These are phyloP conservation scores for Oryctes rhinoceros DNA, from an alignment of 1,140 invertebrate species.

Conservation along the genomic window DNA sequence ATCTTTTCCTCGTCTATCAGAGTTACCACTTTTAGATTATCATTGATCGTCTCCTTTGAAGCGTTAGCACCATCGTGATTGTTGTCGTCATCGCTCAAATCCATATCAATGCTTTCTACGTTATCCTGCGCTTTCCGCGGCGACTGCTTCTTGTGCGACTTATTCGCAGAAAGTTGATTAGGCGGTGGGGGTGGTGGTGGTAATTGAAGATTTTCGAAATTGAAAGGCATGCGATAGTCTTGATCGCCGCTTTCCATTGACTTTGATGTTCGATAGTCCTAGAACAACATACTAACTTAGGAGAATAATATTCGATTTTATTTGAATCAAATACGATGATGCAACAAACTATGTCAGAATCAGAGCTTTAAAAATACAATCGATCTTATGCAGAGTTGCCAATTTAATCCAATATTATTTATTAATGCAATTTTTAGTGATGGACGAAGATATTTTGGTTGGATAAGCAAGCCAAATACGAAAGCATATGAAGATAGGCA, in stretches of 20 bases:
- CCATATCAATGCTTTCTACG: slow-evolving; percentile 75
- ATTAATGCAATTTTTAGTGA: too few species aligned
- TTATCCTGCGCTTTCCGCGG: slow-evolving; percentile 64
- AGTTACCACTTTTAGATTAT: slow-evolving; percentile 34
- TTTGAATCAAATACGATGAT: too few species aligned
- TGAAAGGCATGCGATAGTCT: slow-evolving; percentile 56
- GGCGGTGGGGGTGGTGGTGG: slow-evolving; percentile 57
- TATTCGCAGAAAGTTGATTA: slow-evolving; percentile 46
- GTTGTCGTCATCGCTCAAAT: slow-evolving; percentile 75
- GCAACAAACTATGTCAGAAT: too few species aligned
- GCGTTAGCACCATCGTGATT: slow-evolving; percentile 49
- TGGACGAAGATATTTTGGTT: too few species aligned
- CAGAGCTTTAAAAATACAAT: too few species aligned
- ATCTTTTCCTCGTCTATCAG: slow-evolving; percentile 25
- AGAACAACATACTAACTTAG: slow-evolving; percentile 4
- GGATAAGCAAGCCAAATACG: too few species aligned
- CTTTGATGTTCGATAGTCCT: slow-evolving; percentile 48
- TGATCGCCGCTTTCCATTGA: slow-evolving; percentile 47
- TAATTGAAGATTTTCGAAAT: slow-evolving; percentile 52
- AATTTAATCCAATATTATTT: too few species aligned
- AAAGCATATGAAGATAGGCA: too few species aligned
- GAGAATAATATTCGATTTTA: too few species aligned
- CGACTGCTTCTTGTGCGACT: slow-evolving; percentile 60
- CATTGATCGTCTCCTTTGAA: slow-evolving; percentile 32
- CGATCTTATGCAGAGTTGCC: too few species aligned